Evolutionary conservation across 2,113 vertebrate species (phyloP), one percentile per base, ranked within the genome.

Genomic region (Crotalus tigris): DNA sequence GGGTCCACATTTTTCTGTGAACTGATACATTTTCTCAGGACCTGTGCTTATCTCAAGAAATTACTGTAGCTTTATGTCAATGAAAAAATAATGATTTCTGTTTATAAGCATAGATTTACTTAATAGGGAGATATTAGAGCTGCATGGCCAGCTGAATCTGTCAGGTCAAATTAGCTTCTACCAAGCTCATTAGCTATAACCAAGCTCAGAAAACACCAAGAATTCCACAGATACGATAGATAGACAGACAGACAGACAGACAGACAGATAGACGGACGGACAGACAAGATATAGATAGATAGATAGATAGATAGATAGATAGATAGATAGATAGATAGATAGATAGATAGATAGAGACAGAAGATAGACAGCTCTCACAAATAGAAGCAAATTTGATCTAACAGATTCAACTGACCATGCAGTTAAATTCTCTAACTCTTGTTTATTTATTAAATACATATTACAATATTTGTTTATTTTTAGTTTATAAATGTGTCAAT

Each of bases 141-240:
- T 95, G 90, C 96, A 97, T 95, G 95, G 95, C 95, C 95, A 96
- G 96, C 96, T 96, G 95, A 96, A 92, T 95, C 92, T 97, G 95
- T 96, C 96, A 95, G 94, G 96, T 94, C 92, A 96, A 95, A 97
- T 97, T 95, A 97, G 55, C 92, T 49, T 97, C 96, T 96, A 69
- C 64, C 4, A 69, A 69, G 64, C 64, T 69, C 64, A n/a, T 69
- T 69, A 69, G 0, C 29, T 69, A 69, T 69, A 69, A n/a, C 12
- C 29, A 69, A 69, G 29, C 29, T n/a, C 64, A n/a, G 64, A 69
- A n/a, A 69, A 69, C 64, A 69, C 13, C 29, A n/a, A 12, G 5
- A 12, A 64, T 64, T 64, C 61, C 26, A 64, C 13, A 51, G 58
- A 51, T 51, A 51, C 49, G 11, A 44, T 39, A 81, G 19, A 19